Evolutionary conservation across 2,113 vertebrate species (phyloP).

Genomic region (Esox niger): DNA sequence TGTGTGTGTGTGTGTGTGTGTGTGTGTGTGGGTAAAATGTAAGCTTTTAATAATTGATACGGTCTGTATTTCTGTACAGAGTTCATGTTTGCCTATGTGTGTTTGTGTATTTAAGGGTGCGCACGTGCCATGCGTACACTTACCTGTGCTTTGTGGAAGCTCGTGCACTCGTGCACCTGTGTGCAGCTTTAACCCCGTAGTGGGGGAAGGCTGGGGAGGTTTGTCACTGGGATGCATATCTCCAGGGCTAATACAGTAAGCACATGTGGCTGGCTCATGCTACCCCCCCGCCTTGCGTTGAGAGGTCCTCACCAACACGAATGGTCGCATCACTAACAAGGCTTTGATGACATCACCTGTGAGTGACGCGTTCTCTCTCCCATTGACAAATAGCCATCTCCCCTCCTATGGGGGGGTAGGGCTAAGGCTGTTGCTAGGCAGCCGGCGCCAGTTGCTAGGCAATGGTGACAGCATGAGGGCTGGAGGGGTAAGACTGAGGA

Average conservation of each 20-base stretch:
- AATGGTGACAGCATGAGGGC: constrained; percentile 38
- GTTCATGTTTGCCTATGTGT: neutral
- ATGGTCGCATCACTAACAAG: neutral
- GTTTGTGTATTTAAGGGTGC: neutral
- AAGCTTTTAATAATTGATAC: no score
- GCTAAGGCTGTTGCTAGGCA: constrained; percentile 64
- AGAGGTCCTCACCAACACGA: neutral
- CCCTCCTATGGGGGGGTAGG: constrained; percentile 19
- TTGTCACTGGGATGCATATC: no score
- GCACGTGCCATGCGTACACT: neutral
- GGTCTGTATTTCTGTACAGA: no score
- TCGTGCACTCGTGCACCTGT: neutral
- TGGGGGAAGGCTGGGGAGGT: no score
- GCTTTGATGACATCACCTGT: constrained; percentile 23
- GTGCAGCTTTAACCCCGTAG: neutral
- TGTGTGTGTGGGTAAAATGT: no score
- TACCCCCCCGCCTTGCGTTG: neutral
- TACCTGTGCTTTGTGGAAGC: neutral
- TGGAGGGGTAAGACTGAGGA: constrained; percentile 44
- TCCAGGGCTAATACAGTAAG: neutral
- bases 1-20: constrained; percentile 2
- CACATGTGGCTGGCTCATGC: neutral
- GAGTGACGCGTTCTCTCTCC: constrained; percentile 22
- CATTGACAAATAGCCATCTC: constrained; percentile 25
- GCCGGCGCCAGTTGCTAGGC: constrained; percentile 61